Conservation (phyloP, 2,888 invertebrate species). For the Agrochola lychnidis region DNA sequence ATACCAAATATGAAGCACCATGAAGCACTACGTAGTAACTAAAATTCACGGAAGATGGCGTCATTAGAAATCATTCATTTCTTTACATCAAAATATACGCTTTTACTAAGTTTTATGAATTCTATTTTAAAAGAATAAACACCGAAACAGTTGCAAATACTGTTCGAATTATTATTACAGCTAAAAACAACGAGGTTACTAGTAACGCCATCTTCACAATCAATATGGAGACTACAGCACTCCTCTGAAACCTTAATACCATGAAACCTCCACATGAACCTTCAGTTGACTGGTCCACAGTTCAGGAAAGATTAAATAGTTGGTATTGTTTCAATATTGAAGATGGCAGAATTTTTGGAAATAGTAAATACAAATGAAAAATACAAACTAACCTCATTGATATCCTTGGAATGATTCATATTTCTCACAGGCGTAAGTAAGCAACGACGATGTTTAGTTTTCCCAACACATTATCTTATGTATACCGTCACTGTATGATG, state of each 20-base stretch:
- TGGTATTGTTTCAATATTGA: constrained; percentile 6
- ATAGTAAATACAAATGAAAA: background rate
- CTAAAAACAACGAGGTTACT: background rate
- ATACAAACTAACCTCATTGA: constrained; percentile 1
- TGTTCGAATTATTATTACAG: background rate
- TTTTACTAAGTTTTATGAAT: background rate
- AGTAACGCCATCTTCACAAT: constrained; percentile 60
- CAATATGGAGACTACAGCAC: constrained; percentile 4
- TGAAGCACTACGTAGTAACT: constrained; percentile 16
- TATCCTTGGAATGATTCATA: background rate
- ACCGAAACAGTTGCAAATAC: background rate
- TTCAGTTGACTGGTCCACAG: background rate
- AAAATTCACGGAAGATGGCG: constrained; percentile 51
- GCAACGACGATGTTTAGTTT: background rate
- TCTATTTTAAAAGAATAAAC: background rate
- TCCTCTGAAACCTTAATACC: constrained; percentile 36
- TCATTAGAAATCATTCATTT: background rate
- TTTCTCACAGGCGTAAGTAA: background rate
- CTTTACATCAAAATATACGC: background rate
- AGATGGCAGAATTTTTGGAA: constrained; percentile 62
- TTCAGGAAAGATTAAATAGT: background rate
- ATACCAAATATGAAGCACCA: background rate
- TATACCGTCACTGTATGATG: background rate
- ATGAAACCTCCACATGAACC: constrained; percentile 4
- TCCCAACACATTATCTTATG: background rate